phyloP scores from a whole-genome alignment of 2,113 vertebrate genomes.

The Centrocercus urophasianus region DNA sequence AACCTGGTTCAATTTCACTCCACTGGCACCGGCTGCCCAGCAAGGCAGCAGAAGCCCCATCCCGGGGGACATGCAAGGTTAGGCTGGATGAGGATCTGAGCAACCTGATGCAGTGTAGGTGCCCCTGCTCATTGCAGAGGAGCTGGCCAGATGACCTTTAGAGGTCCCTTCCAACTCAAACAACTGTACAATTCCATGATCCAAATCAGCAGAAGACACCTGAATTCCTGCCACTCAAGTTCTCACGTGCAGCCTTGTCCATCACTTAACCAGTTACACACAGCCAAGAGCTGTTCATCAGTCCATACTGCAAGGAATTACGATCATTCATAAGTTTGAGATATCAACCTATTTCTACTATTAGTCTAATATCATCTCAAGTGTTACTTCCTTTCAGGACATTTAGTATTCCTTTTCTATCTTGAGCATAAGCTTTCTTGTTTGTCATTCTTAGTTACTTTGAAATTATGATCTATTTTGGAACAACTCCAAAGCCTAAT shows the following conservation, averaged over 20 bases:
- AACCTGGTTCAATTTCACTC: not conserved
- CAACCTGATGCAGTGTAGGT: too few relatives aligned
- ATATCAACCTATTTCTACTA: not conserved
- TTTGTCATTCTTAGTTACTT: not conserved
- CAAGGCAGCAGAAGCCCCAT: too few relatives aligned
- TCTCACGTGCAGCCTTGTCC: not conserved
- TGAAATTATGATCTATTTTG: not conserved
- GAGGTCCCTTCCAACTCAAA: too few relatives aligned
- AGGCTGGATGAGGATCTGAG: too few relatives aligned
- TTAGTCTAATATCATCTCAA: not conserved
- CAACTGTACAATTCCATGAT: not conserved
- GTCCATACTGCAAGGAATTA: not conserved
- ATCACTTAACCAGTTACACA: not conserved
- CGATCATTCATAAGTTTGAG: not conserved
- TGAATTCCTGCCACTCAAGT: not conserved
- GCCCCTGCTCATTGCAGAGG: too few relatives aligned
- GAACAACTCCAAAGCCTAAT: not conserved
- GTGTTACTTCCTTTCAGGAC: not conserved
- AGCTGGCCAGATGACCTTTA: too few relatives aligned
- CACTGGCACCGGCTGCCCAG: too few relatives aligned
- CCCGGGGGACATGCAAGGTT: too few relatives aligned
- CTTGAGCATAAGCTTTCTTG: not conserved
- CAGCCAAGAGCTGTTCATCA: not conserved
- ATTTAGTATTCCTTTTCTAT: not conserved
- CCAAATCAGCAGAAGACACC: not conserved